These are phyloP conservation scores for Dolichomitus sp. DNA, from an alignment of 2,888 invertebrate species.

Conservation along the genomic window DNA sequence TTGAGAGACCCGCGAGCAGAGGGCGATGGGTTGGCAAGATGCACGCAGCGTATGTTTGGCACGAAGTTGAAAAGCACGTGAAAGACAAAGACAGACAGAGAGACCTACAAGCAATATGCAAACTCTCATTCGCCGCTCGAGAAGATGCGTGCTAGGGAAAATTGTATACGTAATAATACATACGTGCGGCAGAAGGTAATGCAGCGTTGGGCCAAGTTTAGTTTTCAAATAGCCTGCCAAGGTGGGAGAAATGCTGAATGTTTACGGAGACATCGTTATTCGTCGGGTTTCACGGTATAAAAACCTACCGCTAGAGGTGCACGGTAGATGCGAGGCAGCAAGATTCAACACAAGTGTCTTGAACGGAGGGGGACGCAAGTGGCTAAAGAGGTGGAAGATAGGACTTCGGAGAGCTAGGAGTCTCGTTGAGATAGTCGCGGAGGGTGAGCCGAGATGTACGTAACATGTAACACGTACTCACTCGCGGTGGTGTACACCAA, in stretches of 20 bases:
- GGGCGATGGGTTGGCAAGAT: conserved; percentile 21
- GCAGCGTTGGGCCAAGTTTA: not conserved
- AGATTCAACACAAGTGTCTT: conserved; percentile 65
- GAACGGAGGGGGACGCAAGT: conserved; percentile 41
- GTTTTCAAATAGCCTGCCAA: not conserved
- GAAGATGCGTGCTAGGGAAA: conserved; percentile 25
- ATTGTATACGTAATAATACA: conserved; percentile 60
- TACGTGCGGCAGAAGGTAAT: conserved; percentile 56
- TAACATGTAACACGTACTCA: conserved; percentile 59
- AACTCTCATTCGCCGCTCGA: conserved; percentile 56
- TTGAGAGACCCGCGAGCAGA: conserved; percentile 29
- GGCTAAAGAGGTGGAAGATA: conserved; percentile 69
- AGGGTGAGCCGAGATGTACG: conserved; percentile 38
- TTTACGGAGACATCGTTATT: conserved; percentile 24
- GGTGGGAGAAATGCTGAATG: not conserved
- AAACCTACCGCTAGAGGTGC: conserved; percentile 23
- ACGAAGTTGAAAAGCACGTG: not conserved
- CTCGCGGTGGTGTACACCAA: conserved; percentile 40
- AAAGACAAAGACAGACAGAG: conserved; percentile 7
- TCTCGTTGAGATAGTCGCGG: conserved; percentile 19
- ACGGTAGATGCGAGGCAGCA: not conserved
- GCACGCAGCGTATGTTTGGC: conserved; percentile 53
- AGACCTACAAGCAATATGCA: conserved; percentile 59
- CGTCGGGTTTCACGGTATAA: conserved; percentile 20
- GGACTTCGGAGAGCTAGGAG: conserved; percentile 1